phyloP scores from a whole-genome alignment of 2,797 vertebrate species.

The Gallinago nigripennis region DNA sequence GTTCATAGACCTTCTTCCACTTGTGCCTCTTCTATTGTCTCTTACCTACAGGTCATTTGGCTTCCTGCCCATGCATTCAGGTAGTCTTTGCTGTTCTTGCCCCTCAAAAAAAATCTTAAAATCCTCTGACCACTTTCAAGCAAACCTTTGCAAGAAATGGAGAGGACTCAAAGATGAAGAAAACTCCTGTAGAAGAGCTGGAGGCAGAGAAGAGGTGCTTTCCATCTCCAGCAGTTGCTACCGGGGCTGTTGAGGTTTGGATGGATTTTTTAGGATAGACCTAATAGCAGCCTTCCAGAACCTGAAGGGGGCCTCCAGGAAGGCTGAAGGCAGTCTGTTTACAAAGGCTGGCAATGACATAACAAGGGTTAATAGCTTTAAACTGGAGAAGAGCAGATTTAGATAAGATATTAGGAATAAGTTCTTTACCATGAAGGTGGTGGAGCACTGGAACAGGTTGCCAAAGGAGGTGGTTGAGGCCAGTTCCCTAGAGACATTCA shows the following conservation, averaged over 20 bases:
- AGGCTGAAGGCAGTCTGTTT: too few relatives aligned
- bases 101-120: background rate
- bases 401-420: too few relatives aligned
- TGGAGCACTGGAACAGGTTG: too few relatives aligned
- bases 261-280: background rate
- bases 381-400: too few relatives aligned
- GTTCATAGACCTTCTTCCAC: background rate
- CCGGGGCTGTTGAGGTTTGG: background rate
- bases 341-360: too few relatives aligned
- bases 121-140: background rate
- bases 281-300: too few relatives aligned
- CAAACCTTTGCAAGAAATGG: background rate
- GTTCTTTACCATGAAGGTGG: too few relatives aligned
- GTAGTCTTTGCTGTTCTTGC: background rate
- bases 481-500: too few relatives aligned
- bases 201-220: background rate
- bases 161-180: background rate
- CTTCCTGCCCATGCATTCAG: background rate
- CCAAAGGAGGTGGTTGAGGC: too few relatives aligned
- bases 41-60: background rate
- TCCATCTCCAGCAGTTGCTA: background rate
- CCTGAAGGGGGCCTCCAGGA: too few relatives aligned
- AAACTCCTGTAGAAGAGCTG: background rate
- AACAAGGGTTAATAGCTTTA: too few relatives aligned
- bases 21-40: background rate